Evolutionary conservation across 2,888 invertebrate species (phyloP).

Genomic region (Sminthurinus aureus): DNA sequence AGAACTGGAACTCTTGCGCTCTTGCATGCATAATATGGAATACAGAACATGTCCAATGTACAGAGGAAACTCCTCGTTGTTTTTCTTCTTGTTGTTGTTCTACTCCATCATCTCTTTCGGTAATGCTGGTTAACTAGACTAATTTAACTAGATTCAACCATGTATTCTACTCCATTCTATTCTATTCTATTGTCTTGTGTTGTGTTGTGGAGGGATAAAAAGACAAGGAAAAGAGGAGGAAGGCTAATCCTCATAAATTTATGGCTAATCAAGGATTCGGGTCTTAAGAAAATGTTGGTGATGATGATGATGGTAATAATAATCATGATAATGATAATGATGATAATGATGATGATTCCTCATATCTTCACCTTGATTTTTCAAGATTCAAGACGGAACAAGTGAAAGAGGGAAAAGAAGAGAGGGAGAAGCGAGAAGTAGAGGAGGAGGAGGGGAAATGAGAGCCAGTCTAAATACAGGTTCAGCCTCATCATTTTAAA

Average conservation of each 20-base stretch:
- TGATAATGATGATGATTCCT: not conserved
- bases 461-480: not conserved
- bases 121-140: too few species aligned
- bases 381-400: too few species aligned
- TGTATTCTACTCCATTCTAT: too few species aligned
- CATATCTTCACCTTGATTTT: conserved; percentile 8
- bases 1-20: too few species aligned
- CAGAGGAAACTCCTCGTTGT: not conserved
- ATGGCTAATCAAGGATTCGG: not conserved
- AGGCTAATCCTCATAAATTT: not conserved
- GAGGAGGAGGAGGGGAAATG: not conserved
- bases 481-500: conserved; percentile 12
- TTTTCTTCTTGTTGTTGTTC: not conserved
- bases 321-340: not conserved
- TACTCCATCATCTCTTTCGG: not conserved
- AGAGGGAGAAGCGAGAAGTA: too few species aligned
- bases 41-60: not conserved
- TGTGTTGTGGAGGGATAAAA: too few species aligned
- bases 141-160: too few species aligned
- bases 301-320: too few species aligned
- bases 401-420: too few species aligned
- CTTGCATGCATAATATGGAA: not conserved
- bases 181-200: too few species aligned
- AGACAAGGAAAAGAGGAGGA: not conserved
- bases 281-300: not conserved